Evolutionary conservation across 2,113 vertebrate species (phyloP).

Genomic region (Arvicanthis niloticus): DNA sequence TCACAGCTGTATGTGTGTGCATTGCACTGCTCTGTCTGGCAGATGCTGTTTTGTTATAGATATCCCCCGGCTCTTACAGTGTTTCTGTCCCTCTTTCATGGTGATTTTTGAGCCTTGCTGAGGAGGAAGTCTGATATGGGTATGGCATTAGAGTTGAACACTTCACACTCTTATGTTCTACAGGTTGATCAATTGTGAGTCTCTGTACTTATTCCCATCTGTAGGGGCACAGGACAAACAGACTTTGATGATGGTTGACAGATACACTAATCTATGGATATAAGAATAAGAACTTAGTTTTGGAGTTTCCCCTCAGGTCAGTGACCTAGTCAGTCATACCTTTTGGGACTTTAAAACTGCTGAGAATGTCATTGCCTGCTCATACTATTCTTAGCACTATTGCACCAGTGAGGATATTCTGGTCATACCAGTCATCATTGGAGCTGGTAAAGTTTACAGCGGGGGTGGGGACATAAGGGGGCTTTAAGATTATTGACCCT

Average conservation of each 20-base stretch:
- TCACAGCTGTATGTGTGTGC: no score
- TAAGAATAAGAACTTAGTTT: background rate
- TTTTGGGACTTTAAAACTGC: background rate
- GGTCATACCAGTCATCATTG: background rate
- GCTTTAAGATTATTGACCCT: background rate
- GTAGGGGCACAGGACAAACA: background rate
- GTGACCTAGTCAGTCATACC: background rate
- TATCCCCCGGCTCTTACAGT: background rate
- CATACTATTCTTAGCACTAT: background rate
- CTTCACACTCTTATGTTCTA: background rate
- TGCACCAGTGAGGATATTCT: background rate
- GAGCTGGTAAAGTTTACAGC: background rate
- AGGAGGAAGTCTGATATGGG: background rate
- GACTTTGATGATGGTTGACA: background rate
- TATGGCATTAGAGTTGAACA: background rate
- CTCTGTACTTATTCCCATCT: background rate
- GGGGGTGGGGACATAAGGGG: no score
- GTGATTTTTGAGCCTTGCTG: background rate
- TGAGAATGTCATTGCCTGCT: background rate
- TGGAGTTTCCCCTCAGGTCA: background rate
- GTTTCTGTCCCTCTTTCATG: background rate
- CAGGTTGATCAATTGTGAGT: background rate
- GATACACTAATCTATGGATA: background rate
- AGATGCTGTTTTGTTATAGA: background rate
- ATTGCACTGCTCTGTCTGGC: background rate